Percentiles rank a stretch among this genome's conserved stretches.
These are phyloP conservation scores for Pagetopsis macropterus DNA, from an alignment of 2,797 vertebrate species.

Conservation along the genomic window DNA sequence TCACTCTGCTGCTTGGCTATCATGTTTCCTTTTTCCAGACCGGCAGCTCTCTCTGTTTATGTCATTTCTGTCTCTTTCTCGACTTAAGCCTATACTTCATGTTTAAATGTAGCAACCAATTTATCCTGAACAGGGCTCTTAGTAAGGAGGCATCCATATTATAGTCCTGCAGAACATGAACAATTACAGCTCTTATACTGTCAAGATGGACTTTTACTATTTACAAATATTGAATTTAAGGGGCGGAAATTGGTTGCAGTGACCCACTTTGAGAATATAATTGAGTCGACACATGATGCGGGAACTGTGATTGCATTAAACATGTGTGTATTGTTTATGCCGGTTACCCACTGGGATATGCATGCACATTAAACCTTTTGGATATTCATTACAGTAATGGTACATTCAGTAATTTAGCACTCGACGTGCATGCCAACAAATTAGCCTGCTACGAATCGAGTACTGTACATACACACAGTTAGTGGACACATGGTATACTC, in stretches of 20 bases:
- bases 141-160: conserved; percentile 1
- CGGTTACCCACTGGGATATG: not conserved
- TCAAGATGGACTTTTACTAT: conserved; percentile 27
- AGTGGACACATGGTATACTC: not conserved
- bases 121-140: conserved; percentile 42
- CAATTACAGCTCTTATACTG: conserved; percentile 8
- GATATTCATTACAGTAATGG: conserved; percentile 28
- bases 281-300: conserved; percentile 16
- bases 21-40: not conserved
- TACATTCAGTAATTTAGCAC: conserved; percentile 34
- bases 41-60: not conserved
- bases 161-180: conserved; percentile 10
- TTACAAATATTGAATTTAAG: conserved; percentile 50
- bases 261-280: conserved; percentile 30
- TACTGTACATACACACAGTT: not conserved
- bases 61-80: conserved; percentile 5
- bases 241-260: conserved; percentile 25
- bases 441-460: not conserved
- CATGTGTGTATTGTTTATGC: conserved; percentile 7
- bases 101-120: conserved; percentile 60
- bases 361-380: conserved; percentile 22
- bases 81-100: conserved; percentile 13
- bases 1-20: conserved; percentile 27
- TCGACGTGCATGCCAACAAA: not conserved
- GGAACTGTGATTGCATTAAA: conserved; percentile 21